Evolutionary conservation across 2,797 vertebrate genomes (phyloP), one percentile per base, ranked within the genome.

Genomic region (Onychomys torridus): DNA sequence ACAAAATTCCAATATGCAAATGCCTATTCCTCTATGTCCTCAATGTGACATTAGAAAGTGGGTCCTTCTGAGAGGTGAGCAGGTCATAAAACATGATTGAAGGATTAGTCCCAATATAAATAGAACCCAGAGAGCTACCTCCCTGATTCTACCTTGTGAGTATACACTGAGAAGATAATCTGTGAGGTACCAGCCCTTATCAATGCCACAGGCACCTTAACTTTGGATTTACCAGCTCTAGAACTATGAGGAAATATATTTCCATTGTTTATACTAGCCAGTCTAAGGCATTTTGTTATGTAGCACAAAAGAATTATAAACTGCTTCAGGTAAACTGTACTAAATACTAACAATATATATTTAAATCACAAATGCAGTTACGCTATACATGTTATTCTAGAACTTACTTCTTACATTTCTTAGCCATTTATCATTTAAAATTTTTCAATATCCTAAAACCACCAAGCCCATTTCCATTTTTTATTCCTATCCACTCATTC

Each of bases 221-320:
- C 34, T 29, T 40, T 82, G 79, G 46, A 81, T n/a, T 79, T 67
- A 59, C 9, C 29, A n/a, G 55, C 23, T 86, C 17, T 14, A 91
- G 19, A 83, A 89, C 61, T 71, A 2, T 82, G 19, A 91, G 34
- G 17, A 71, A 93, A 92, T 21, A 16, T 16, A 82, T 69, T 75
- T 40, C 21, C 65, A 32, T 57, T 91, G 71, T 71, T 91, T 52
- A 83, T 52, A 40, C 46, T 75, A 75, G 11, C 13, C 23, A 94
- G 29, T 77, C 77, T 46, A 91, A 71, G 37, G 23, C 57, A 83
- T 77, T 88, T 71, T 91, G 69, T 78, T 86, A 86, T 17, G 4
- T 11, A 93, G 76, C 32, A 71, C 46, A 21, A 88, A 83, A 88
- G 71, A 92, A 89, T 21, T 43, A 77, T 92, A 94, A 91, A 90